Percentiles rank a stretch among this genome's conserved stretches.
phyloP scores from a whole-genome alignment of 1,140 invertebrate species.

The Hylyphantes graminicola region DNA sequence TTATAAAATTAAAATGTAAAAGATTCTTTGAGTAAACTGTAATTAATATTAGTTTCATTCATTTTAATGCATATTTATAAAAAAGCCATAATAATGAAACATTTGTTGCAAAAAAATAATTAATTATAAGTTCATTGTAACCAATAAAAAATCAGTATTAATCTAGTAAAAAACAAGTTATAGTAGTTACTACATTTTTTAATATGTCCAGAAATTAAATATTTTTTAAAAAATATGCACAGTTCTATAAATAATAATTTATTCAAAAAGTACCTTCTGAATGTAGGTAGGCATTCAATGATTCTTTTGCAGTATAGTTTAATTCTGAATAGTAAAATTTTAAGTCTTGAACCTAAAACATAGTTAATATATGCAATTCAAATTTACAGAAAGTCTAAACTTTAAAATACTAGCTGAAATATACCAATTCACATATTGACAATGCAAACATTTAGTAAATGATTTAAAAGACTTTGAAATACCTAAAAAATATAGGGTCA shows the following conservation, averaged over 20 bases:
- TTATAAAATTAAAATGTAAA: too few species aligned
- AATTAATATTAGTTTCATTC: too few species aligned
- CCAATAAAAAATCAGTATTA: too few species aligned
- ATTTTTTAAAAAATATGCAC: too few species aligned
- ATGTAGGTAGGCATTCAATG: constrained; percentile 84
- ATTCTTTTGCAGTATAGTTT: constrained; percentile 86
- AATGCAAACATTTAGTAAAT: neutral
- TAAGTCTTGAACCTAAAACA: constrained; percentile 35
- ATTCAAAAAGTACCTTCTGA: constrained; percentile 69
- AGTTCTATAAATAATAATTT: neutral
- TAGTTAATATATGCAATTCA: neutral
- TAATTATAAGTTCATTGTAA: too few species aligned
- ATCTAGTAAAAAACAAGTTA: neutral
- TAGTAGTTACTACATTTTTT: neutral
- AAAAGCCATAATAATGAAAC: too few species aligned
- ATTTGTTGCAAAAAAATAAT: too few species aligned
- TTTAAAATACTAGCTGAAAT: neutral
- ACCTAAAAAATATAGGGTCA: too few species aligned
- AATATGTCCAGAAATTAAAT: neutral
- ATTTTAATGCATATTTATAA: too few species aligned
- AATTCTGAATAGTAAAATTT: constrained; percentile 68
- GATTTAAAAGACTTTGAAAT: too few species aligned
- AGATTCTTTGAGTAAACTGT: too few species aligned
- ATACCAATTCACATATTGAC: neutral
- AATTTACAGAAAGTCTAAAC: neutral